phyloP scores from a whole-genome alignment of 2,888 invertebrate species.

The Netelia melanura region DNA sequence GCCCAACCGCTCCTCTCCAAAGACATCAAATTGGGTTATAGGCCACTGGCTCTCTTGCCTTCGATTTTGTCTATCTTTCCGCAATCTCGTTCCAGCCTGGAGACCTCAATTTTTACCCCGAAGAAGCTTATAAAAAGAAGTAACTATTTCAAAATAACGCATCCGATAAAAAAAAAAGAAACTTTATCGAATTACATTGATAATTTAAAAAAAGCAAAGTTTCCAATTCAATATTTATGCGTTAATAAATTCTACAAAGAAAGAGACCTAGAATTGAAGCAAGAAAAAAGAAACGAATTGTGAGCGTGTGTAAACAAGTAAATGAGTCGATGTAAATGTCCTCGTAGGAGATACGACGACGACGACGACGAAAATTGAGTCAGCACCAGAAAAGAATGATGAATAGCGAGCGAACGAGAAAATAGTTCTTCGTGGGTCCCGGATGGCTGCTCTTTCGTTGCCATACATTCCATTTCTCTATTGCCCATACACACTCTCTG shows the following conservation, averaged over 20 bases:
- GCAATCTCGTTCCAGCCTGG: slow-evolving; percentile 28
- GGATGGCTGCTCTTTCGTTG: slow-evolving; percentile 59
- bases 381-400: slow-evolving; percentile 50
- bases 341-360: not conserved
- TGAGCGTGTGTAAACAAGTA: not conserved
- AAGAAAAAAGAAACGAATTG: not conserved
- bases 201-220: too few species aligned
- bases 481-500: slow-evolving; percentile 51
- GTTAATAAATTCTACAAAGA: not conserved
- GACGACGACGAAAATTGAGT: slow-evolving; percentile 57
- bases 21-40: slow-evolving; percentile 78
- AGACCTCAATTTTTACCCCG: slow-evolving; percentile 21
- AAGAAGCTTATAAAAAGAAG: too few species aligned
- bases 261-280: not conserved
- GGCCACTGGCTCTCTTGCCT: slow-evolving; percentile 58
- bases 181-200: too few species aligned
- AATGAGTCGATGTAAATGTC: not conserved
- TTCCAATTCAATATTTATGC: not conserved
- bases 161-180: too few species aligned
- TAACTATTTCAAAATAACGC: too few species aligned
- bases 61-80: slow-evolving; percentile 12
- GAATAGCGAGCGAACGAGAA: slow-evolving; percentile 36
- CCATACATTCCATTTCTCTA: slow-evolving; percentile 31
- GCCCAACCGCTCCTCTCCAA: slow-evolving; percentile 64
- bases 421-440: slow-evolving; percentile 54